Conservation (phyloP, 2,888 invertebrate species). For the Rapana venosa region DNA sequence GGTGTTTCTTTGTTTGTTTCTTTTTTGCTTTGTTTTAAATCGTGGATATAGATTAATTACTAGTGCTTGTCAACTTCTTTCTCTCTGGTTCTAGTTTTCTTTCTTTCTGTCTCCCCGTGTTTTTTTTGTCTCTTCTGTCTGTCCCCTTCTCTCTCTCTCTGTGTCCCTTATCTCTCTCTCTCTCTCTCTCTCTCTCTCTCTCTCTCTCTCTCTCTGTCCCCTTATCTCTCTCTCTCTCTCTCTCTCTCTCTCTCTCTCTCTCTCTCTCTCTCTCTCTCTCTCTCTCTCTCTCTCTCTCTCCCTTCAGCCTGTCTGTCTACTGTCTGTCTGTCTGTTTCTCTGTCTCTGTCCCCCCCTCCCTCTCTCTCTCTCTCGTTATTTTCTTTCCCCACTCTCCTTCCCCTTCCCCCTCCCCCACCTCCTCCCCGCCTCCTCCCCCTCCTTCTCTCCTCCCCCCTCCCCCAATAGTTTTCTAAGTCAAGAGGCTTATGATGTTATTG, state of each 20-base stretch:
- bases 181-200: slow-evolving; percentile 29
- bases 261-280: slow-evolving; percentile 1
- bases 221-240: slow-evolving; percentile 32
- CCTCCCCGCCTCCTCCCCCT: too few relatives aligned
- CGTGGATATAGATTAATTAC: neutral
- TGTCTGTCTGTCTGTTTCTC: slow-evolving; percentile 22
- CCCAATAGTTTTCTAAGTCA: too few relatives aligned
- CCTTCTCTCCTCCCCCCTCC: too few relatives aligned
- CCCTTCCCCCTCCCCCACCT: too few relatives aligned
- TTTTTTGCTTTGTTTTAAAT: neutral
- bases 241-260: slow-evolving; percentile 33
- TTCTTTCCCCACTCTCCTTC: too few relatives aligned
- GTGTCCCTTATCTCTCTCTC: slow-evolving; percentile 1
- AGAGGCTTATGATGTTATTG: too few relatives aligned
- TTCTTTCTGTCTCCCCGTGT: neutral
- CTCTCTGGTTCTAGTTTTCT: neutral
- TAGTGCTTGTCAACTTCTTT: neutral
- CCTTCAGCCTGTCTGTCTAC: too few relatives aligned
- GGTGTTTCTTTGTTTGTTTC: neutral
- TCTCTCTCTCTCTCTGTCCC: slow-evolving; percentile 34
- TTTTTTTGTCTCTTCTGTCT: too few relatives aligned
- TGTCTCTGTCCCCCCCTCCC: too few relatives aligned
- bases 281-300: neutral
- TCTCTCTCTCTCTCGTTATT: too few relatives aligned
- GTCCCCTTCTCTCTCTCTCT: neutral